Conservation (phyloP, 2,888 invertebrate genomes). For the Schizotus pectinicornis region DNA sequence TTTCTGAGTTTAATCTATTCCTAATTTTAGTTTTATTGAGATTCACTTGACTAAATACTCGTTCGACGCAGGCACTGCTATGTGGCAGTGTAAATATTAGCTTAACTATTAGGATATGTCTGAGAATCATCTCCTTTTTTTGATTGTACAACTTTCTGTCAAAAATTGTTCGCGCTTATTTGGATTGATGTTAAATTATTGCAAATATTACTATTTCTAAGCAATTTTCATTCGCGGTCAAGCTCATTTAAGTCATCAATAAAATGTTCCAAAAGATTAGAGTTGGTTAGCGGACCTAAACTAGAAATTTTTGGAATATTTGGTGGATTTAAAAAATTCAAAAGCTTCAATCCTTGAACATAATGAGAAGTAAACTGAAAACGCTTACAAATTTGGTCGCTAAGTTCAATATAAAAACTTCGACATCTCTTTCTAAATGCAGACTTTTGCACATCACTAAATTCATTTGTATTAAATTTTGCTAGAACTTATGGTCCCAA, state of each 20-base stretch:
- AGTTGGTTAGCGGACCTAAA: constrained; percentile 14
- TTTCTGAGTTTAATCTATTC: constrained; percentile 15
- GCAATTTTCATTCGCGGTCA: constrained; percentile 26
- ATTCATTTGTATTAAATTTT: constrained; percentile 6
- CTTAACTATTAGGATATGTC: no score
- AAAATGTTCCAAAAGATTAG: no score
- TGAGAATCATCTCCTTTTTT: constrained; percentile 29
- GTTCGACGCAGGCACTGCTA: constrained; percentile 31
- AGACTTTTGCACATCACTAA: constrained; percentile 2
- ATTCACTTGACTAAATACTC: constrained; percentile 29
- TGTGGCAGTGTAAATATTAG: constrained; percentile 25
- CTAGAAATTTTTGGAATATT: constrained; percentile 11
- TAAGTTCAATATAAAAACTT: constrained; percentile 24
- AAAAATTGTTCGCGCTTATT: constrained; percentile 18
- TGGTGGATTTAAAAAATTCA: constrained; percentile 12
- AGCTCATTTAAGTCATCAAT: constrained; percentile 17
- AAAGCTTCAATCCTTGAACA: constrained; percentile 1
- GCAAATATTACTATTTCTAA: no score
- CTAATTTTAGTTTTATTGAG: constrained; percentile 29
- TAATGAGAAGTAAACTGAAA: constrained; percentile 24
- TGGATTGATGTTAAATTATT: no score
- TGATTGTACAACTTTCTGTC: constrained; percentile 13
- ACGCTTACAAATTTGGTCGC: constrained; percentile 22
- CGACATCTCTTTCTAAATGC: constrained; percentile 19
- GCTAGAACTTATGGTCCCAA: constrained; percentile 21